A percentile compares a stretch with the other conserved stretches of the same genome.
phyloP scores from a whole-genome alignment of 2,888 invertebrate genomes.

The Hemaris fuciformis region DNA sequence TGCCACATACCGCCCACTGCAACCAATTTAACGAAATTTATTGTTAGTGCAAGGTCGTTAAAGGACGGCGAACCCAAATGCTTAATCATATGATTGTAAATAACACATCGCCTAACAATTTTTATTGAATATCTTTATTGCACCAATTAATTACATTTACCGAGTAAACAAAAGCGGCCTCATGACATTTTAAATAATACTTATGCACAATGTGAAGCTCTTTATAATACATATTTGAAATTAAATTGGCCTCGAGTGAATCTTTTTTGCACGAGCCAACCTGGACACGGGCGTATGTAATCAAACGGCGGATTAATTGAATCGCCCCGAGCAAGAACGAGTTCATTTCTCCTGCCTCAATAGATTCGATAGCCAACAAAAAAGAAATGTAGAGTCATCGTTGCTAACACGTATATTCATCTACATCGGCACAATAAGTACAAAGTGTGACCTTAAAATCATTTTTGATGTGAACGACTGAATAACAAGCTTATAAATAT shows the following conservation, averaged over 20 bases:
- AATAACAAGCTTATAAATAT: neutral
- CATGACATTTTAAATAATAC: neutral
- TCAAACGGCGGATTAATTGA: constrained; percentile 58
- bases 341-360: constrained; percentile 35
- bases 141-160: neutral
- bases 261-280: constrained; percentile 28
- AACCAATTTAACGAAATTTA: constrained; percentile 74
- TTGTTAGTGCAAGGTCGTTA: constrained; percentile 74
- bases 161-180: neutral
- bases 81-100: constrained; percentile 11
- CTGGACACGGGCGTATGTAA: constrained; percentile 37
- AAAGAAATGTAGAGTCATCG: constrained; percentile 38
- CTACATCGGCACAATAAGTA: neutral
- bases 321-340: constrained; percentile 45
- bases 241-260: constrained; percentile 34
- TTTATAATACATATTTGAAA: constrained; percentile 4
- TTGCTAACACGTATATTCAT: constrained; percentile 27
- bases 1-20: constrained; percentile 67
- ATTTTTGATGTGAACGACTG: neutral
- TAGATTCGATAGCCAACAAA: constrained; percentile 33
- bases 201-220: neutral
- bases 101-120: neutral
- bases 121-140: neutral
- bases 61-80: constrained; percentile 71
- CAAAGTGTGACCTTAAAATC: neutral